Conservation (phyloP, 2,113 vertebrate genomes). For the Actinemys pallida region DNA sequence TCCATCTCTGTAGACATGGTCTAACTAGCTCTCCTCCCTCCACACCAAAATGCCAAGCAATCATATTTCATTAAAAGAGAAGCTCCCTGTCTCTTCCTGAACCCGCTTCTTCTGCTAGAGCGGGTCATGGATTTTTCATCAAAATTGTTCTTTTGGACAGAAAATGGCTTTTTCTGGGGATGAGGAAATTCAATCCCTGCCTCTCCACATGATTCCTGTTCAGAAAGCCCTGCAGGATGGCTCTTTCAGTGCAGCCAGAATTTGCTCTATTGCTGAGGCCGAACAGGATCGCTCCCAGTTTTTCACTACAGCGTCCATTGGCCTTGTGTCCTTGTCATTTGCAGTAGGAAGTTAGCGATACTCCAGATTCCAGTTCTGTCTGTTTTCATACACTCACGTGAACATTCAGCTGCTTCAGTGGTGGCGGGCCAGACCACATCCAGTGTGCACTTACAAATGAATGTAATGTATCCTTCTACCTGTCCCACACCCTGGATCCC, state of each 20-base stretch:
- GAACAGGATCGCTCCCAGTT: not conserved
- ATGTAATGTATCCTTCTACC: not conserved
- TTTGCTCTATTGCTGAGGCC: not conserved
- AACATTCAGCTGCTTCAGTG: not conserved
- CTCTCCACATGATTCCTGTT: not conserved
- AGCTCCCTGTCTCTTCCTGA: not conserved
- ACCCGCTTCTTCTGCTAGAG: not conserved
- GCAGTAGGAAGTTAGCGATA: no score
- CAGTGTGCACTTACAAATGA: not conserved
- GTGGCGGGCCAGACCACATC: not conserved
- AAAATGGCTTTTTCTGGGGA: not conserved
- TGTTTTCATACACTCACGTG: not conserved
- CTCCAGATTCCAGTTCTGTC: not conserved
- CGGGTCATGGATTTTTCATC: not conserved
- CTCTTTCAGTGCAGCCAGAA: not conserved
- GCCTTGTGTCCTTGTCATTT: not conserved
- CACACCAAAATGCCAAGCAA: rapidly evolving
- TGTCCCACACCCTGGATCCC: not conserved
- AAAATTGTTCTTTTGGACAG: not conserved
- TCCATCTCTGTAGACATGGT: not conserved
- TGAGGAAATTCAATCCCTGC: not conserved
- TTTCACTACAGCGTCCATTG: not conserved
- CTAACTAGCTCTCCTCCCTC: not conserved
- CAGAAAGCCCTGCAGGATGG: rapidly evolving
- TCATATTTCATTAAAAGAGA: not conserved